Base-by-base conservation (phyloP, 2,888 invertebrate genomes). In the Noctua janthe region DNA sequence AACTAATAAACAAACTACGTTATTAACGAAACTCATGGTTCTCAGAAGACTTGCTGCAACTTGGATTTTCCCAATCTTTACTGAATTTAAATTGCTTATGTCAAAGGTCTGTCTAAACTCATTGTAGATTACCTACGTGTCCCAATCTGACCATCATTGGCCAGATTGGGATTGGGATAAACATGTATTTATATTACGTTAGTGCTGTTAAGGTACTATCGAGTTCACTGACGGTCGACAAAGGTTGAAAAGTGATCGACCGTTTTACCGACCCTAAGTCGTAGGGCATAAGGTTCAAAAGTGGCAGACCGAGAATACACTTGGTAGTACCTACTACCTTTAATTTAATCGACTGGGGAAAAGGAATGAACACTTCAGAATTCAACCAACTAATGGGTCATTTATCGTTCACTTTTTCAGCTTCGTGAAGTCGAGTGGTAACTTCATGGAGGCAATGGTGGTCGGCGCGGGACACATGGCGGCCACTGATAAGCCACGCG, bases 391-490 rank as follows among this genome's bases (percentile, higher is more conserved):
- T 78, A 64, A 78, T 29, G 1, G 15, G 49, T 35, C 13, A 10
- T 54, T 54, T 3, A n/a, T 35, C 13, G n/a, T 54, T 76, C 17
- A n/a, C 47, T 47, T 15, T 78, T 80, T 59, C 49, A 78, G 78
- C 23, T 80, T 78, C 17, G 49, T 71, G 11, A 70, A 70, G 47
- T 56, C n/a, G 2, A 70, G 80, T 6, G 80, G 17, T 56, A 80
- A 78, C 70, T 94, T 97, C 73, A 93, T 93, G 71, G 96, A 97
- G 82, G 93, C 97, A 4, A 88, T 97, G 78, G 94, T 97, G 1
- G 90, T 97, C 56, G 94, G 95, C 84, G 96, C 97, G 29, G 97
- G 97, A 0, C 97, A 97, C 89, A 95, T 97, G 95, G 96, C 97
- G 11, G 97, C 51, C 35, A 23, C 15, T 35, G 74, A 80, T 20